These are phyloP conservation scores for Dynastes maya DNA, from an alignment of 2,888 invertebrate genomes.

Conservation along the genomic window DNA sequence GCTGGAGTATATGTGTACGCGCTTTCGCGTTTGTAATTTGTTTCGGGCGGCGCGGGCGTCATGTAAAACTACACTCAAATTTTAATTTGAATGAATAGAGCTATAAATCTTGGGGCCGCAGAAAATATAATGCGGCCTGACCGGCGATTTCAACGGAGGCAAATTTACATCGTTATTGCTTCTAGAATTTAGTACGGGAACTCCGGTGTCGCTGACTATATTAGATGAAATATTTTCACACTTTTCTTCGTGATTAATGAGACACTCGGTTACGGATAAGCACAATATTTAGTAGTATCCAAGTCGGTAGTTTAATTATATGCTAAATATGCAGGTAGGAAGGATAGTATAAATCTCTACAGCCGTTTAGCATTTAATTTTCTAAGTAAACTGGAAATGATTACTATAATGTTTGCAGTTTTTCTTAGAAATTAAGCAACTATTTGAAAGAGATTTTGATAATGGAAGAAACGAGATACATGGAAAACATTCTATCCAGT, in stretches of 20 bases:
- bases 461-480: too few species aligned
- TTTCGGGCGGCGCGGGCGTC: constrained; percentile 56
- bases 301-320: constrained; percentile 27
- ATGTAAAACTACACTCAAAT: constrained; percentile 67
- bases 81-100: constrained; percentile 69
- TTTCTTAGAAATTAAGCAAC: neutral
- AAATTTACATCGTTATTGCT: constrained; percentile 71
- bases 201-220: constrained; percentile 48
- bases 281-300: constrained; percentile 33
- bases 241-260: constrained; percentile 45
- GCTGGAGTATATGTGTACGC: constrained; percentile 14
- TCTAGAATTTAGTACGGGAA: constrained; percentile 66
- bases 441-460: neutral
- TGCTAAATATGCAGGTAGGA: neutral
- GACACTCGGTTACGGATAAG: constrained; percentile 12
- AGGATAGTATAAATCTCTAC: neutral
- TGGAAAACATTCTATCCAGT: too few species aligned
- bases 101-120: constrained; percentile 65
- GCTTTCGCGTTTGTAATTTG: constrained; percentile 60
- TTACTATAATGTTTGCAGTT: too few species aligned
- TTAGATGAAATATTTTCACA: constrained; percentile 51
- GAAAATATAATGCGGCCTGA: constrained; percentile 68
- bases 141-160: constrained; percentile 67
- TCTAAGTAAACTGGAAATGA: too few species aligned
- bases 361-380: too few species aligned